Base-by-base conservation (phyloP, 2,113 vertebrate species). In the Setophaga kirtlandii region DNA sequence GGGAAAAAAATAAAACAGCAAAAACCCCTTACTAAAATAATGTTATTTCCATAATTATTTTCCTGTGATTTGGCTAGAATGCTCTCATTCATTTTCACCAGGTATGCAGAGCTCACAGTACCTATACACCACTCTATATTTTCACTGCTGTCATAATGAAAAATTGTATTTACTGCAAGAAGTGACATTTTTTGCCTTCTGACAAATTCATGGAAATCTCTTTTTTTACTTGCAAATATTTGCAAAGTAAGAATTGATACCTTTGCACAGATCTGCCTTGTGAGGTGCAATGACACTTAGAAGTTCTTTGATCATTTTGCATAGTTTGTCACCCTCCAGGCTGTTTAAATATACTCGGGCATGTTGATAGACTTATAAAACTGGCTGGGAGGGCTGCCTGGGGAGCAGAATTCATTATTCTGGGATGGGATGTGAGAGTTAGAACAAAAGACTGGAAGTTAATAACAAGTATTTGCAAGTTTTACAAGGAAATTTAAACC, bases 241-340 rank as follows among this genome's bases (percentile, higher is more conserved):
- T 95, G 88, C 94, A 89, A 95, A 96, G 82, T 92, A 79, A 92
- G 77, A 92, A 92, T 74, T 93, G 87, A 91, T 90, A 94, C 94
- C 77, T 95, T 93, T 94, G 93, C 90, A 71, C 65, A 76, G 80
- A 94, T 93, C 81, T 94, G 88, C 90, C 95, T 94, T 56, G 65
- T 94, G 94, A 96, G 93, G 92, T 91, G 71, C 87, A 87, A 4
- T 64, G 94, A 91, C 93, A 93, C 93, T 96, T 96, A 95, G 96
- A 97, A 97, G 94, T 95, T 73, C 96, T 97, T 97, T 96, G 96
- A 97, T 97, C 76, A 58, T 96, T 96, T 97, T 85, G 82, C 93
- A 94, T 53, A 87, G 77, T 97, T 96, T 95, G 96, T 96, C 93
- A 96, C 84, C 53, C 93, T 94, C 47, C 50, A 53, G 78, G 65